Conservation (phyloP, 2,888 invertebrate genomes). For the Linnaemya vulpina region DNA sequence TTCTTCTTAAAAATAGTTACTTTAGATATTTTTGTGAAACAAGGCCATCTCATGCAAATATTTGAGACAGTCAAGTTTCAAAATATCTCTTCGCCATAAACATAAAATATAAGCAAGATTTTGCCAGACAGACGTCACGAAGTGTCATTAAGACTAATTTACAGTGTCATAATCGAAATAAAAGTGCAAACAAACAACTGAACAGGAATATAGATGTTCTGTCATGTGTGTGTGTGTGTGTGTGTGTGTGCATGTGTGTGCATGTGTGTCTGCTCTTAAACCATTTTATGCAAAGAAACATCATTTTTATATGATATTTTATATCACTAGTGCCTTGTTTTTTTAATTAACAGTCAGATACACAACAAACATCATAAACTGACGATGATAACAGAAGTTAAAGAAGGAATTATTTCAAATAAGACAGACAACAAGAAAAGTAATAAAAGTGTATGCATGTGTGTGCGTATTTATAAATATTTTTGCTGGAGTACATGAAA, state of each 20-base stretch:
- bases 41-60: conserved; percentile 44
- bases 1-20: not conserved
- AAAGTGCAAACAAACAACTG: conserved; percentile 19
- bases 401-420: conserved; percentile 35
- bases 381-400: conserved; percentile 53
- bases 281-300: conserved; percentile 27
- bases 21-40: not conserved
- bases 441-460: conserved; percentile 21
- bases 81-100: conserved; percentile 8
- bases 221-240: too few relatives aligned
- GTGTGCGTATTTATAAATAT: not conserved
- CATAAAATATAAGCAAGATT: not conserved
- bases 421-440: conserved; percentile 17
- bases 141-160: conserved; percentile 41
- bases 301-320: conserved; percentile 31
- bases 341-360: conserved; percentile 35
- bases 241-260: too few relatives aligned
- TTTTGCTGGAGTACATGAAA: conserved; percentile 9
- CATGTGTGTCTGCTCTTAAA: conserved; percentile 40
- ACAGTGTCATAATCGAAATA: conserved; percentile 40
- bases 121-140: conserved; percentile 5
- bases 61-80: not conserved
- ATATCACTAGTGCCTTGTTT: conserved; percentile 26
- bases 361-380: conserved; percentile 64
- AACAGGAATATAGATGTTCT: conserved; percentile 29